phyloP scores from a whole-genome alignment of 2,888 invertebrate species.

The Apamea crenata region DNA sequence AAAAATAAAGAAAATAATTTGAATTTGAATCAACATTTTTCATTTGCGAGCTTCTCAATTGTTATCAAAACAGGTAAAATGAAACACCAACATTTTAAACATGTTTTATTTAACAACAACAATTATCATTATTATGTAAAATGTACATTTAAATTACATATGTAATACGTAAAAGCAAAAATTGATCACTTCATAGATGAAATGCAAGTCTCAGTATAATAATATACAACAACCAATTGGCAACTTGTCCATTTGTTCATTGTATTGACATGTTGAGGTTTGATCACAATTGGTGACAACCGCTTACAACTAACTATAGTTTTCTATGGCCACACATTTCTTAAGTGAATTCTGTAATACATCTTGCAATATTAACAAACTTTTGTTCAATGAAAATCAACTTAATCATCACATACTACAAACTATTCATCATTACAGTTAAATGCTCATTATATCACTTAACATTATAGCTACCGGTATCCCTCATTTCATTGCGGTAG shows the following conservation, averaged over 20 bases:
- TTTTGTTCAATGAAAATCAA: constrained; percentile 68
- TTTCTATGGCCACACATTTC: constrained; percentile 72
- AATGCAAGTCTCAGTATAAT: constrained; percentile 74
- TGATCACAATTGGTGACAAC: constrained; percentile 50
- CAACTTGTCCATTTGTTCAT: constrained; percentile 68
- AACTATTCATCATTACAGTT: constrained; percentile 62
- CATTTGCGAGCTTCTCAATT: not conserved
- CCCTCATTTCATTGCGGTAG: constrained; percentile 47
- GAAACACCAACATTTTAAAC: constrained; percentile 65
- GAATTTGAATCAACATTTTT: not conserved
- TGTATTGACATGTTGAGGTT: constrained; percentile 42
- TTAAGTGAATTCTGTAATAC: constrained; percentile 62
- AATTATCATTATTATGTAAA: constrained; percentile 86
- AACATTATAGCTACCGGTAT: constrained; percentile 70
- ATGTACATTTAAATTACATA: constrained; percentile 87
- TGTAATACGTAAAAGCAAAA: constrained; percentile 83
- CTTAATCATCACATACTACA: constrained; percentile 61
- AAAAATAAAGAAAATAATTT: not conserved
- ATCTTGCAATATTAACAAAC: constrained; percentile 47
- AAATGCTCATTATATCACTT: constrained; percentile 74
- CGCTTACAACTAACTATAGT: constrained; percentile 56
- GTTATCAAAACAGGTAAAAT: constrained; percentile 10
- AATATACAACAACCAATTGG: constrained; percentile 66
- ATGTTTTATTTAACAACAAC: constrained; percentile 89
- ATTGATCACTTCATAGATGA: constrained; percentile 77